Base-by-base conservation (phyloP, 2,888 invertebrate species). In the Hipparchia sbordonii region DNA sequence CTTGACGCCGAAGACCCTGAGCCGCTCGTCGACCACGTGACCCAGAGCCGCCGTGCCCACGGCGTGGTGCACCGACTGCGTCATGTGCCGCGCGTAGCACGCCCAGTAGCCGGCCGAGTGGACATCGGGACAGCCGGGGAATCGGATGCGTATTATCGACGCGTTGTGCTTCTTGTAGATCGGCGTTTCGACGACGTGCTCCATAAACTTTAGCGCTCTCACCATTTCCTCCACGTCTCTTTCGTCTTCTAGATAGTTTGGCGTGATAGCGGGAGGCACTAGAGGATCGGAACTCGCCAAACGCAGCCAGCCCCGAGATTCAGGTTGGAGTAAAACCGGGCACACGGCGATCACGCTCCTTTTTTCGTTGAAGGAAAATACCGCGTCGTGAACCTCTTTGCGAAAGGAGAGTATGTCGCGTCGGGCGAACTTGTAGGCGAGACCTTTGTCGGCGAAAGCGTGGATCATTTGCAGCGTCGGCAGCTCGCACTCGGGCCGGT, bases 81-180 rank as follows among this genome's bases (percentile, higher is more conserved):
- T 88, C 86, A 90, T 80, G 76, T 89, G 87, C 10, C 86, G 82
- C 67, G 74, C 80, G 80, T 88, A 90, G 76, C 91, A 90, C n/a
- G 74, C 75, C 88, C 88, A 89, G 80, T 90, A 90, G 0, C 73
- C 72, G 8, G 75, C 77, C 2, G 39, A 65, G 9, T 60, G 74
- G 46, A 76, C 74, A 0, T 6, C 73, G 3, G 85, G 84, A 72
- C 91, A 90, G 0, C 78, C 85, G 6, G 81, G 77, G 3, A 90
- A 59, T 4, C 78, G 61, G 54, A 86, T 63, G 6, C 72, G 77
- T 5, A 86, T 62, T 0, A 90, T 71, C 0, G 79, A 77, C 0
- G 86, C 88, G 8, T 84, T 81, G 0, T 78, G 71, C 13, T 59
- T 67, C 23, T 61, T 77, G 48, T 83, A 88, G 10, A 72, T 12